Evolutionary conservation across 1,140 invertebrate genomes (phyloP).

Genomic region (Papilio helenus): DNA sequence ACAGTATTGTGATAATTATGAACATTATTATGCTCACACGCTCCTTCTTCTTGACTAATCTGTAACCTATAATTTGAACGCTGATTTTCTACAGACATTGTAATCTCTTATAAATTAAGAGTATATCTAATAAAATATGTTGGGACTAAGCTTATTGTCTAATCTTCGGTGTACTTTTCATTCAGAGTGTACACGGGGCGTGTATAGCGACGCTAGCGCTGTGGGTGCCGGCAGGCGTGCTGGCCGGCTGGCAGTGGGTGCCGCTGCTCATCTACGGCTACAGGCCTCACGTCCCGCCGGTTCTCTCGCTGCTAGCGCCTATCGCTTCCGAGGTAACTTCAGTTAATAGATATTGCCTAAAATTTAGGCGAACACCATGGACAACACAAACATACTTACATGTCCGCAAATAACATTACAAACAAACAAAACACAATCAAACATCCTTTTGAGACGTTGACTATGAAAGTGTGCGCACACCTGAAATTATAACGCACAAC

Average conservation of each 20-base stretch:
- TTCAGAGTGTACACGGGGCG: conserved; percentile 71
- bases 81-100: no score
- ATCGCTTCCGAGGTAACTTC: conserved; percentile 75
- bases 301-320: conserved; percentile 74
- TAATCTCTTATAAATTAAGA: no score
- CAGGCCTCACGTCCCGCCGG: conserved; percentile 68
- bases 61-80: no score
- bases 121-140: neutral
- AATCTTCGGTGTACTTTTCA: neutral
- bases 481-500: no score
- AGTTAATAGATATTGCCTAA: conserved; percentile 15
- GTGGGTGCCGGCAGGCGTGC: conserved; percentile 76
- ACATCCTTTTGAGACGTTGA: no score
- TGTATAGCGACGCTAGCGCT: conserved; percentile 71
- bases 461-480: no score
- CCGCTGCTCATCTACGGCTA: conserved; percentile 64
- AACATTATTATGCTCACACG: neutral
- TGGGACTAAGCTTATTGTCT: neutral
- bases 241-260: conserved; percentile 74
- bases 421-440: no score
- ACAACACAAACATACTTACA: no score
- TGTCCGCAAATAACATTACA: no score
- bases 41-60: no score
- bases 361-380: neutral
- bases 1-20: no score